phyloP scores from a whole-genome alignment of 2,113 vertebrate genomes.

The Microtus ochrogaster region DNA sequence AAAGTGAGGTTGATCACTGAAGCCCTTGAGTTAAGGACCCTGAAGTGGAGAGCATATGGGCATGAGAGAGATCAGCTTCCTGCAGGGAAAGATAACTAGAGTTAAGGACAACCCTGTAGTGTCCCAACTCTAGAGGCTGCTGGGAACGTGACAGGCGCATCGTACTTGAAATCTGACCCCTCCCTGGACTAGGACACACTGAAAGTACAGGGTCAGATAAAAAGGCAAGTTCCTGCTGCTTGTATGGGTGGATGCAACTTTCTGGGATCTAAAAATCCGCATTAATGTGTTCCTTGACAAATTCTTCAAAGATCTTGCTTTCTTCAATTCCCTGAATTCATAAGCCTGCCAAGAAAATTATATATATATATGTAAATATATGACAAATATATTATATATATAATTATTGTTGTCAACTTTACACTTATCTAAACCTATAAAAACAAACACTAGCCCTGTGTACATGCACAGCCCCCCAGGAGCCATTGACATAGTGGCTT shows the following conservation, averaged over 20 bases:
- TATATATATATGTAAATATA: too few species aligned
- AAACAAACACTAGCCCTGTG: neutral
- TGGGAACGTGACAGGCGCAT: neutral
- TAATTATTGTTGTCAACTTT: neutral
- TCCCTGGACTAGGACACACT: neutral
- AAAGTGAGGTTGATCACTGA: neutral
- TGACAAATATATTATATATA: too few species aligned
- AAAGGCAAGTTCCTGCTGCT: neutral
- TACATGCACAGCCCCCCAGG: neutral
- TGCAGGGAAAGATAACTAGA: neutral
- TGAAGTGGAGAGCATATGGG: neutral
- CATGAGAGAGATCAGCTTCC: neutral
- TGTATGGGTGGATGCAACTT: neutral
- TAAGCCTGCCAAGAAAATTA: slow-evolving; percentile 70
- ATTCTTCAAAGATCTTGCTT: slow-evolving; percentile 80
- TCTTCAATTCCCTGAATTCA: slow-evolving; percentile 67
- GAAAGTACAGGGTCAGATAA: too few species aligned
- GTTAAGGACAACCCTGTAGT: accelerated
- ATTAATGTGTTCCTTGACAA: slow-evolving; percentile 73
- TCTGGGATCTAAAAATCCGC: neutral
- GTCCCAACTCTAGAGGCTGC: neutral
- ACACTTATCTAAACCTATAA: neutral
- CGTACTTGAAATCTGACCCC: too few species aligned
- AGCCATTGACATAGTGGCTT: neutral
- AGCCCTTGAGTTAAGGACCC: too few species aligned